Evolutionary conservation across 2,797 vertebrate species (phyloP), one percentile per base, ranked within the genome.

Genomic region (Bradypodion pumilum): DNA sequence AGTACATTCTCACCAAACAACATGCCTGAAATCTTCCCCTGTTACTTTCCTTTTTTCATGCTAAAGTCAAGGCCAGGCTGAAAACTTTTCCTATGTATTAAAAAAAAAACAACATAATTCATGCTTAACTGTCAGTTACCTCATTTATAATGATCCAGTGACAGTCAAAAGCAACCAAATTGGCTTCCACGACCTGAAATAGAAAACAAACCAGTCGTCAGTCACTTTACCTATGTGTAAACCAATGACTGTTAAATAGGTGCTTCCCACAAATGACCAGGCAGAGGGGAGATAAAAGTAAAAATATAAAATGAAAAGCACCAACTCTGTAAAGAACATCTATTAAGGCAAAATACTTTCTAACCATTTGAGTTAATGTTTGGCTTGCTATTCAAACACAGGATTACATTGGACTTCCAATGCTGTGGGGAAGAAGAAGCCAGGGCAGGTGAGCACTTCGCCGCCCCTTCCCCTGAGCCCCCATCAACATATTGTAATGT

Each of bases 71-170:
- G 88, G 86, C 35, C n/a, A 82, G 40, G 59, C 76, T 85, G 86
- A 93, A 90, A 73, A 76, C 32, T 82, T 40, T 68, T 74, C 88
- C 27, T 35, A 65, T 82, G 82, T 6, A 80, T 75, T 56, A 23
- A 15, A 56, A 56, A n/a, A 56, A 56, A 21, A 70, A 89, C 93
- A 95, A 92, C 40, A 91, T 86, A 83, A 92, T 84, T 80, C 73
- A 76, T 69, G 49, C 91, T 91, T 68, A 82, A 60, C 91, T 87
- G 86, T 83, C 91, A 95, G 95, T 97, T 96, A 99, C 98, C 98
- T 99, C 98, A 93, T 99, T 99, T 95, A 99, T 99, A 95, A 99
- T 98, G 96, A 99, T 99, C 98, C 98, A 99, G 95, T 99, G 98
- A 96, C 98, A 99, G 95, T 99, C 98, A 88, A 99, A 99, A 91